A percentile compares a stretch with the other conserved stretches of the same genome.
phyloP scores from a whole-genome alignment of 1,140 invertebrate genomes.

The Sycobia sp. region DNA sequence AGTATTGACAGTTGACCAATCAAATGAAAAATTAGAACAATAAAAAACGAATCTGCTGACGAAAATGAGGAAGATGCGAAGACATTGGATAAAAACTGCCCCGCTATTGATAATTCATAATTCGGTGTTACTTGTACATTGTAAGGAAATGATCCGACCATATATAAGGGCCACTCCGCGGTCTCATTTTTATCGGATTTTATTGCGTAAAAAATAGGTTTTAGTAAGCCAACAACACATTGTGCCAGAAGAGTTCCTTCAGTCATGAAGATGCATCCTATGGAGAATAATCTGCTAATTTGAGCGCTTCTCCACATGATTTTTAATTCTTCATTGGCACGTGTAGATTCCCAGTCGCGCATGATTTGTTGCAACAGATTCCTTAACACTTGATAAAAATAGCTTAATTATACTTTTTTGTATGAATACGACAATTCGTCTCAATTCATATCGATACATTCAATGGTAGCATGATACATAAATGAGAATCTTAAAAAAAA shows the following conservation, averaged over 20 bases:
- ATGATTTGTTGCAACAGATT: conserved; percentile 13
- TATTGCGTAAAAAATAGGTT: background rate
- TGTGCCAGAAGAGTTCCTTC: conserved; percentile 14
- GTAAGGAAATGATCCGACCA: conserved; percentile 54
- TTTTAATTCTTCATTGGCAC: background rate
- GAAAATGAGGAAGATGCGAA: conserved; percentile 54
- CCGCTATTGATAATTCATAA: conserved; percentile 57
- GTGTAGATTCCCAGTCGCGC: conserved; percentile 4
- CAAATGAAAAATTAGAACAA: conserved; percentile 56
- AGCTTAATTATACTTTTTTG: too few relatives aligned
- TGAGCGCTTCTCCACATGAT: conserved; percentile 21
- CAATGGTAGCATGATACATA: too few relatives aligned
- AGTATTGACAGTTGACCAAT: conserved; percentile 57
- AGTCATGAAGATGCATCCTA: conserved; percentile 27
- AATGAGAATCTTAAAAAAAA: too few relatives aligned
- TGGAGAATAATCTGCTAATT: conserved; percentile 17
- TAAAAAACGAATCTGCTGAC: conserved; percentile 55
- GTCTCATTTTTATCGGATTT: background rate
- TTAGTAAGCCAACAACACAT: conserved; percentile 8
- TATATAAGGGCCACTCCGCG: conserved; percentile 17
- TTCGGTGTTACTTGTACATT: conserved; percentile 54
- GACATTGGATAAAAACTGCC: conserved; percentile 54
- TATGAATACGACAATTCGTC: too few relatives aligned
- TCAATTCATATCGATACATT: too few relatives aligned
- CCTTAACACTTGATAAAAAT: conserved; percentile 1